phyloP scores from a whole-genome alignment of 2,888 invertebrate species.

The Eudemis profundana region DNA sequence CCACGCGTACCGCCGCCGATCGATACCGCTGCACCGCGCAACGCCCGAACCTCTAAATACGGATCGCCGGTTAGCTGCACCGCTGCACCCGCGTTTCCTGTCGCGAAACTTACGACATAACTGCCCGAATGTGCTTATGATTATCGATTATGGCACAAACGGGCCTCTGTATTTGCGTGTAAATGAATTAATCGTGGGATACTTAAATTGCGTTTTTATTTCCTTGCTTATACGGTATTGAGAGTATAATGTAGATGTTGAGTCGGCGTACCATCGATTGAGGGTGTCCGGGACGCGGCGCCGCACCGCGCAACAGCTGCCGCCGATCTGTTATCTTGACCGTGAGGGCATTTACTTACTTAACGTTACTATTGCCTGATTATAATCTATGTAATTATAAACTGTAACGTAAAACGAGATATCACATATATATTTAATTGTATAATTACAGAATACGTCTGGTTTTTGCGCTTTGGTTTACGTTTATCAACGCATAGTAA shows the following conservation, averaged over 20 bases:
- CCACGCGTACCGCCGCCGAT: conserved; percentile 72
- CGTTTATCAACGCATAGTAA: conserved; percentile 23
- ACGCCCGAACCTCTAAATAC: conserved; percentile 48
- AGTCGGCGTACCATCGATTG: conserved; percentile 65
- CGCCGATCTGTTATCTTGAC: conserved; percentile 78
- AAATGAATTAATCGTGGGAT: conserved; percentile 3
- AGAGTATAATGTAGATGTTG: conserved; percentile 51
- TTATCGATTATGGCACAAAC: conserved; percentile 12
- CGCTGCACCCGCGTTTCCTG: conserved; percentile 60
- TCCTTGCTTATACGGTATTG: conserved; percentile 43
- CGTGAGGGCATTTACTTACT: conserved; percentile 74
- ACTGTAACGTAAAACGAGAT: conserved; percentile 17
- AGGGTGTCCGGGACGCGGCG: conserved; percentile 69
- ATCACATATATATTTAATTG: conserved; percentile 24
- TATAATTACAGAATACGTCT: conserved; percentile 29
- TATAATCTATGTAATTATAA: conserved; percentile 45
- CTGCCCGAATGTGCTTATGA: conserved; percentile 11
- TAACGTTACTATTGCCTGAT: conserved; percentile 59
- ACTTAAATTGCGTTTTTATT: conserved; percentile 4
- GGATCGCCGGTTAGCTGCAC: conserved; percentile 71
- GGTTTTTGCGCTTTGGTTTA: conserved; percentile 29
- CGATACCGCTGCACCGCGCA: conserved; percentile 54
- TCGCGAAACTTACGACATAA: conserved; percentile 7
- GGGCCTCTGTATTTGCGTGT: conserved; percentile 7
- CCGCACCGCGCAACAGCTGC: conserved; percentile 78